Evolutionary conservation across 2,797 vertebrate genomes (phyloP), one percentile per base, ranked within the genome.

Genomic region (Cossypha caffra): DNA sequence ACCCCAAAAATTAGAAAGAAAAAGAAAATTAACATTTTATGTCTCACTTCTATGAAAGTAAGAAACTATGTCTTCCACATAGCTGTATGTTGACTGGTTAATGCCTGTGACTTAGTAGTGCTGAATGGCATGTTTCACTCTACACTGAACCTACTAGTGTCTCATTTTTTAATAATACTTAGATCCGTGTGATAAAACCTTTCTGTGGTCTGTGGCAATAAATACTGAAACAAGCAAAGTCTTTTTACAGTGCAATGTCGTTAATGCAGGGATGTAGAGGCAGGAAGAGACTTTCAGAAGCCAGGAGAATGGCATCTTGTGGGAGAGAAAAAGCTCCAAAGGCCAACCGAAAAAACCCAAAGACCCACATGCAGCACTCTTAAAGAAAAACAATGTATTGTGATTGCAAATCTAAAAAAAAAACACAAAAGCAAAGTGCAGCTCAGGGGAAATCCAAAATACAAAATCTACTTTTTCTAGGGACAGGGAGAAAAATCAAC

Each of bases 301-400:
- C 2, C 19, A 35, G 21, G 16, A 69, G 16, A 82, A 31, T 1
- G 2, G 6, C 7, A 76, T 62, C 18, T 17, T 75, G 5, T 21
- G 29, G 68, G 8, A 42, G 8, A 14, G 29, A 28, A 55, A 37
- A 54, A 58, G 3, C 3, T 6, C 3, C 4, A 59, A 31, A 72
- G 9, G 8, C 8, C 15, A 59, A 23, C 13, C 1, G 24, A 40
- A 35, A 67, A 20, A 9, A 0, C 3, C 29, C 7, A 10, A 33
- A 73, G 35, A 2, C 3, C 4, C 37, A 42, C 5, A 43, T 19
- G 8, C 2, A n/a, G 2, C 20, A 37, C 37, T 37, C 37, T 37
- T 37, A 37, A 37, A 37, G 5, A 37, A 37, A 10, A 37, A 37
- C 37, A 37, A 35, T 35, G 9, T 35, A 9, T 35, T 35, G 35